Evolutionary conservation across 2,797 vertebrate species (phyloP).

Genomic region (Eulemur mongoz): DNA sequence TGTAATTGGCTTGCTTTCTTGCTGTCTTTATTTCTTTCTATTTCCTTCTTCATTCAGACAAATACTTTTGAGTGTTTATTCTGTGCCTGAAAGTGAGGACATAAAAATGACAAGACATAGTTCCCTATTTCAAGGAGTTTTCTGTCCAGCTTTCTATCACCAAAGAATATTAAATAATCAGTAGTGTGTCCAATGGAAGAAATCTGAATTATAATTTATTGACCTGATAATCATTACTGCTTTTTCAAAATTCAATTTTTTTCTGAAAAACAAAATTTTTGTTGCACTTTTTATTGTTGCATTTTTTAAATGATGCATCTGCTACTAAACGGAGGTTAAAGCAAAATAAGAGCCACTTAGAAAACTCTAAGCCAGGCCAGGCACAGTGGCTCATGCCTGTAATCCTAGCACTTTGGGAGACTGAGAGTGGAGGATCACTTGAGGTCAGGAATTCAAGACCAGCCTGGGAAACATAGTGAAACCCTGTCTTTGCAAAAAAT

Average conservation of each 20-base stretch:
- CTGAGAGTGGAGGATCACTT: not conserved
- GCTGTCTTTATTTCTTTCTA: not conserved
- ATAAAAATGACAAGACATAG: not conserved
- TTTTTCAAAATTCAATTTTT: not conserved
- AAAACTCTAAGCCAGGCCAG: not conserved
- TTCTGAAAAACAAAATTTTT: not conserved
- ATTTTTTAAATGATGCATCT: not conserved
- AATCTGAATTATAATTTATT: not conserved
- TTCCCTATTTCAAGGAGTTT: not conserved
- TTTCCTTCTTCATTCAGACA: not conserved
- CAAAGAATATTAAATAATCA: not conserved
- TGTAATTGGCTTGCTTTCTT: not conserved
- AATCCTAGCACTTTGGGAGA: not conserved
- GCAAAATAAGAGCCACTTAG: not conserved
- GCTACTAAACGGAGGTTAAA: not conserved
- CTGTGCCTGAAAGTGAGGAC: not conserved
- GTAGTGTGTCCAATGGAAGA: not conserved
- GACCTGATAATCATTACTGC: not conserved
- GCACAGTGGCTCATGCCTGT: not conserved
- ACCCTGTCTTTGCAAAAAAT: not conserved
- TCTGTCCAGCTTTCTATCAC: not conserved
- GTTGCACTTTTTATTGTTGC: not conserved
- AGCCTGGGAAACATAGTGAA: not conserved
- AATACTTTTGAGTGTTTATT: constrained; percentile 4
- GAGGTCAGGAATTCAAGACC: not conserved